Conservation (phyloP, 2,888 invertebrate genomes). For the Matsumyia berberina region DNA sequence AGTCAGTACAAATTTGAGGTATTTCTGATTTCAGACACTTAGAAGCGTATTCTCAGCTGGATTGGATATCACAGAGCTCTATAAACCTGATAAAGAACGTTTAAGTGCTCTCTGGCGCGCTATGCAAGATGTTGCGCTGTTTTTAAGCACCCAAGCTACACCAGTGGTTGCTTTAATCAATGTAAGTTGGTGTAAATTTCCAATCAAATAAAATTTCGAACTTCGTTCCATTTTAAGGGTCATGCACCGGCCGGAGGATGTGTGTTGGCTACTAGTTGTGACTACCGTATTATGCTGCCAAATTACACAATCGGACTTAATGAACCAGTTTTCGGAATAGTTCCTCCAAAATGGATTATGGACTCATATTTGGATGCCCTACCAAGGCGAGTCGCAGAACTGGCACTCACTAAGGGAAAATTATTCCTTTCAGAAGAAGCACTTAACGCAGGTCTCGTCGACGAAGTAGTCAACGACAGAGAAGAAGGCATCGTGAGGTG, state of each 20-base stretch:
- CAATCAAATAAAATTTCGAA: background rate
- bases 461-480: slow-evolving; percentile 88
- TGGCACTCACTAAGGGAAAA: slow-evolving; percentile 88
- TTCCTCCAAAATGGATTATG: slow-evolving; percentile 89
- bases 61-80: slow-evolving; percentile 92
- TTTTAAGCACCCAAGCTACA: slow-evolving; percentile 88
- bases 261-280: slow-evolving; percentile 89
- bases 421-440: slow-evolving; percentile 90
- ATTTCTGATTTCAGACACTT: slow-evolving; percentile 84
- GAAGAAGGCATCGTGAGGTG: slow-evolving; percentile 87
- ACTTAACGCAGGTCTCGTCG: slow-evolving; percentile 89
- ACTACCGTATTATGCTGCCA: slow-evolving; percentile 92
- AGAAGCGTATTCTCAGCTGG: slow-evolving; percentile 91
- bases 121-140: slow-evolving; percentile 91
- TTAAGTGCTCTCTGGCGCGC: slow-evolving; percentile 89
- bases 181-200: slow-evolving; percentile 84
- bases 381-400: slow-evolving; percentile 88
- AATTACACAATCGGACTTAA: slow-evolving; percentile 92
- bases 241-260: slow-evolving; percentile 93
- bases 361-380: slow-evolving; percentile 86
- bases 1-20: background rate
- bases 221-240: slow-evolving; percentile 85
- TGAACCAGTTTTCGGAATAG: slow-evolving; percentile 91
- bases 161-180: slow-evolving; percentile 92
- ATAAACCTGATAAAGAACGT: slow-evolving; percentile 88